Evolutionary conservation across 2,888 invertebrate genomes (phyloP), one percentile per base, ranked within the genome.

Genomic region (Calameuta idolon): DNA sequence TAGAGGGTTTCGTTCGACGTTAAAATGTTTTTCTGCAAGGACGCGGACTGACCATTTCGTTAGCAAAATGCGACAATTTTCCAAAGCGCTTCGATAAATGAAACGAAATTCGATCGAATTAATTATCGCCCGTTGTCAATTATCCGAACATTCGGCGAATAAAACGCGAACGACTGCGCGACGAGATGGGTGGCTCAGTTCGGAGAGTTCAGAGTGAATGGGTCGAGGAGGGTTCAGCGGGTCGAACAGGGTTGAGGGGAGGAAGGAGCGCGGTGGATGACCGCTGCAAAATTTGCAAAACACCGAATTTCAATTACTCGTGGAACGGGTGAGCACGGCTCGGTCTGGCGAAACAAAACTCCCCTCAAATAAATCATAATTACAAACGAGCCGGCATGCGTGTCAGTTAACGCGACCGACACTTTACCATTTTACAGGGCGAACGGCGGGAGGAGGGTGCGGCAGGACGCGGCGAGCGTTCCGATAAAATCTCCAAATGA

Each of bases 81-180:
- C 33, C 34, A 23, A 12, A 11, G 12, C 34, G 55, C 33, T 35
- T 69, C 31, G 68, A 76, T 78, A 79, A 85, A 84, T 85, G 84
- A 84, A 87, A 87, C 83, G 86, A 88, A 85, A 86, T 87, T 87
- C 87, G 85, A 88, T 89, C 85, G 84, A 89, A 90, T 89, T 89
- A 87, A 90, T 89, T 87, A 89, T 85, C 85, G 84, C 82, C 77
- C 86, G 85, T 87, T 87, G 87, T 88, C 88, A 87, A 89, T 88
- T 86, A 86, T 85, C 83, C 85, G 1, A 40, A 40, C 82, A 87
- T 85, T 86, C 85, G 81, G 81, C 80, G 85, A 85, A 89, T 87
- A 87, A 87, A 89, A 86, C 83, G 84, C 79, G 76, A 80, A 73
- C 79, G 76, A 68, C 71, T 55, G 35, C 34, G 68, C 73, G n/a